Evolutionary conservation across 2,113 vertebrate genomes (phyloP).

Genomic region (Phylloscopus trochiloides): DNA sequence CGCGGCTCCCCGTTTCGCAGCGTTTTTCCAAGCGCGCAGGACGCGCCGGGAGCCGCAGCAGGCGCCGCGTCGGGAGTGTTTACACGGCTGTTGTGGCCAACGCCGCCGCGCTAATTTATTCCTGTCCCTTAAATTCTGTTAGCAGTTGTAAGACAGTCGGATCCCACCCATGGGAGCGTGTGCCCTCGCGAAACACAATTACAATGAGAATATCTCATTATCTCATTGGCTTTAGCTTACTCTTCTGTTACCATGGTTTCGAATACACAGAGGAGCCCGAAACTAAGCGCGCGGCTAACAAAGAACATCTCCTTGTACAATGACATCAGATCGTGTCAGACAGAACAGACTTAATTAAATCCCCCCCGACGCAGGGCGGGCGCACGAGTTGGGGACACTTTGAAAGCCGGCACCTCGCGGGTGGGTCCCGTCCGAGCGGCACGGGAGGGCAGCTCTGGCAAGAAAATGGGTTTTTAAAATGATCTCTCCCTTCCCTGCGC

Average conservation of each 20-base stretch:
- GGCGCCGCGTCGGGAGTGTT: conserved; percentile 62
- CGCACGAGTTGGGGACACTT: conserved; percentile 74
- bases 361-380: conserved; percentile 74
- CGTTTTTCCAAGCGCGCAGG: conserved; percentile 12
- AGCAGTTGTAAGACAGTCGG: conserved; percentile 78
- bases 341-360: conserved; percentile 83
- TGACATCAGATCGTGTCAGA: conserved; percentile 85
- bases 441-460: background rate
- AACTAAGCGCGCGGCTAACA: conserved; percentile 82
- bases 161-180: conserved; percentile 82
- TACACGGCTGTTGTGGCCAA: conserved; percentile 67
- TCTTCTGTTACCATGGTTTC: conserved; percentile 88
- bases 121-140: conserved; percentile 78
- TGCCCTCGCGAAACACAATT: conserved; percentile 85
- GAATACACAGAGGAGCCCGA: conserved; percentile 86
- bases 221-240: conserved; percentile 89
- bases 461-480: background rate
- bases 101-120: conserved; percentile 61
- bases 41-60: conserved; percentile 37
- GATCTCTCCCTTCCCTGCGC: background rate
- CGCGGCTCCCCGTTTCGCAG: conserved; percentile 55
- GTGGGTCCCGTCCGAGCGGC: background rate
- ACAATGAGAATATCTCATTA: conserved; percentile 88
- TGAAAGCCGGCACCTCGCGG: background rate
- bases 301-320: conserved; percentile 87